Conservation (phyloP, 2,888 invertebrate genomes). For the Odontothrips loti region DNA sequence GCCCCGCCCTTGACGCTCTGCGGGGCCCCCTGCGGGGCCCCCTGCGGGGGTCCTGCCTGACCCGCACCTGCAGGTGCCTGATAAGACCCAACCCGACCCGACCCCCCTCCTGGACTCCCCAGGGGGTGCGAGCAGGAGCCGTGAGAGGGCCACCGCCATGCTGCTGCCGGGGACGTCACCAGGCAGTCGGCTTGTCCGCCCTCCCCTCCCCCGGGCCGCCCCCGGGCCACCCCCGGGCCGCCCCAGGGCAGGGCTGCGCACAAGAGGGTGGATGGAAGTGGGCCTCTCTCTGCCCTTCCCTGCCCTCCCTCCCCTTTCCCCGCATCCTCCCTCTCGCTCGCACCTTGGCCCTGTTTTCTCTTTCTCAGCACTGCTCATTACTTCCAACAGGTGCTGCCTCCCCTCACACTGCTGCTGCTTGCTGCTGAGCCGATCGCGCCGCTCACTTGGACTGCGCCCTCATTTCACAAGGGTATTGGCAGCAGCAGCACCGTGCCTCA, state of each 20-base stretch:
- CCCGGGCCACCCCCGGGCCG: no score
- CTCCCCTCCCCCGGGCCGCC: neutral
- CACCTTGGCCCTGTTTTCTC: no score
- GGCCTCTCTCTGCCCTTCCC: neutral
- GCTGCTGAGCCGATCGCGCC: no score
- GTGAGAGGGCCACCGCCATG: no score
- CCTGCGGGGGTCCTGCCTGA: neutral
- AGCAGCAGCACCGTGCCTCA: no score
- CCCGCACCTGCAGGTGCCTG: conserved; percentile 17
- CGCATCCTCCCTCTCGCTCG: neutral
- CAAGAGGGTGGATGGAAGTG: neutral
- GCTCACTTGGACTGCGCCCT: no score
- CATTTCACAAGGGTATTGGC: no score
- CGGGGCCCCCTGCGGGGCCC: neutral
- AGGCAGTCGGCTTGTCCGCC: no score
- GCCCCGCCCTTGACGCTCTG: neutral
- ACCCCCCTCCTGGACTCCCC: neutral
- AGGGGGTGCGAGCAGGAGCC: neutral
- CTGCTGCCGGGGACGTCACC: no score
- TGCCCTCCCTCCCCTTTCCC: neutral
- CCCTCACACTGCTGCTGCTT: no score
- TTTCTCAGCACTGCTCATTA: neutral
- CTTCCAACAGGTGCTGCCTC: neutral
- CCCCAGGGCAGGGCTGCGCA: no score
- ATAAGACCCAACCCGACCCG: neutral